Percentiles rank a stretch among this genome's conserved stretches.
Evolutionary conservation across 2,888 invertebrate genomes (phyloP).

Genomic region (Synanthedon tipuliformis): DNA sequence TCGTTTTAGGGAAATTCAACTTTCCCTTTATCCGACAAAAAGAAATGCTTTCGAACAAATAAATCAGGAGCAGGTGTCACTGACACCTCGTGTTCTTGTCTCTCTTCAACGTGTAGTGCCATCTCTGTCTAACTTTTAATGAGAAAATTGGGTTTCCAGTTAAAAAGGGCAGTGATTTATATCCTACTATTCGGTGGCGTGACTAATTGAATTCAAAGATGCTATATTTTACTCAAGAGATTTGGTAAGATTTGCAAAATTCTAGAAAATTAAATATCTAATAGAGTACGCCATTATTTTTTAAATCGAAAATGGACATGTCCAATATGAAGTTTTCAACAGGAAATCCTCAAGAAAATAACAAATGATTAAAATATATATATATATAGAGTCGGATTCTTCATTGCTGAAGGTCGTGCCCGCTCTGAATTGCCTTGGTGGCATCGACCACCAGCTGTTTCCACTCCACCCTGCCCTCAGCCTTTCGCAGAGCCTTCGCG

Average conservation of each 20-base stretch:
- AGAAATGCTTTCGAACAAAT: slow-evolving; percentile 40
- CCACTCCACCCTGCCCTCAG: too few species aligned
- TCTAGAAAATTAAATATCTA: too few species aligned
- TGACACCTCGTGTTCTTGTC: slow-evolving; percentile 16
- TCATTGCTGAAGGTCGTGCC: too few species aligned
- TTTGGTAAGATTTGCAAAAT: background rate
- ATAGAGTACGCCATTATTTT: too few species aligned
- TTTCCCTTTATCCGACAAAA: slow-evolving; percentile 25
- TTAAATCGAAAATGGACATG: too few species aligned
- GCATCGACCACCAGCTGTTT: too few species aligned
- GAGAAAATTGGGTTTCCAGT: slow-evolving; percentile 14
- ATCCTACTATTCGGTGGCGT: slow-evolving; percentile 16
- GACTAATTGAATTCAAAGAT: background rate
- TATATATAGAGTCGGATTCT: too few species aligned
- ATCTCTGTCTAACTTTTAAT: slow-evolving; percentile 18
- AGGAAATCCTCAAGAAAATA: too few species aligned
- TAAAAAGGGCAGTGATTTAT: slow-evolving; percentile 18
- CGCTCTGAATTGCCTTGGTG: too few species aligned
- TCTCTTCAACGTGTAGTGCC: slow-evolving; percentile 10
- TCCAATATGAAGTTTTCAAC: too few species aligned
- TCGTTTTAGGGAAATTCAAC: slow-evolving; percentile 2
- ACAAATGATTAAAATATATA: too few species aligned
- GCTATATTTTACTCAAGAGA: background rate
- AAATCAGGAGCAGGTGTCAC: slow-evolving; percentile 43
- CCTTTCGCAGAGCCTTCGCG: too few species aligned